Evolutionary conservation across 2,888 invertebrate genomes (phyloP).

Genomic region (Acrobasis suavella): DNA sequence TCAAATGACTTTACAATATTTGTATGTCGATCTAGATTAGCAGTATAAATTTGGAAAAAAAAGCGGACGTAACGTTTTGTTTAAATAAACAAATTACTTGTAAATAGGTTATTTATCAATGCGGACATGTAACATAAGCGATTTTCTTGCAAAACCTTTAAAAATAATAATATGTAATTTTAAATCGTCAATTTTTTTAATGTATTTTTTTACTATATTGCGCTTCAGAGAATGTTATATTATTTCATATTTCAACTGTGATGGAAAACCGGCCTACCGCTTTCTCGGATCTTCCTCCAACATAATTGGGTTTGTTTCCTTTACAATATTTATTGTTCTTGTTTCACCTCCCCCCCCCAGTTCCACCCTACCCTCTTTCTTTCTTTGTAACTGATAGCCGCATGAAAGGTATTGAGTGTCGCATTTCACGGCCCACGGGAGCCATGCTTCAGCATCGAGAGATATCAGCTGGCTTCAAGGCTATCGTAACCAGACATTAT

Average conservation of each 20-base stretch:
- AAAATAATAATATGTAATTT: too few relatives aligned
- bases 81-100: too few relatives aligned
- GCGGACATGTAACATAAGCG: too few relatives aligned
- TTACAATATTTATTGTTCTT: conserved; percentile 9
- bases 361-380: background rate
- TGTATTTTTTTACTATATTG: too few relatives aligned
- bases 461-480: conserved; percentile 11
- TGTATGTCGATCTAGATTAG: too few relatives aligned
- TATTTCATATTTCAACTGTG: background rate
- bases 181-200: too few relatives aligned
- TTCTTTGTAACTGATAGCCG: conserved; percentile 16
- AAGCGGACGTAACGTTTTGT: too few relatives aligned
- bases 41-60: too few relatives aligned
- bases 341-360: background rate
- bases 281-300: background rate
- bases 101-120: too few relatives aligned
- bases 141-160: too few relatives aligned
- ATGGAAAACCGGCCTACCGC: background rate
- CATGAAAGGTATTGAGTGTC: conserved; percentile 19
- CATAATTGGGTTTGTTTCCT: conserved; percentile 14
- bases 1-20: too few relatives aligned
- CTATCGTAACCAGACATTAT: background rate
- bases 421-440: conserved; percentile 11
- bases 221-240: too few relatives aligned
- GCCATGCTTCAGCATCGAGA: conserved; percentile 6